These are phyloP conservation scores for Ips nitidus DNA, from an alignment of 1,140 invertebrate genomes.

Conservation along the genomic window DNA sequence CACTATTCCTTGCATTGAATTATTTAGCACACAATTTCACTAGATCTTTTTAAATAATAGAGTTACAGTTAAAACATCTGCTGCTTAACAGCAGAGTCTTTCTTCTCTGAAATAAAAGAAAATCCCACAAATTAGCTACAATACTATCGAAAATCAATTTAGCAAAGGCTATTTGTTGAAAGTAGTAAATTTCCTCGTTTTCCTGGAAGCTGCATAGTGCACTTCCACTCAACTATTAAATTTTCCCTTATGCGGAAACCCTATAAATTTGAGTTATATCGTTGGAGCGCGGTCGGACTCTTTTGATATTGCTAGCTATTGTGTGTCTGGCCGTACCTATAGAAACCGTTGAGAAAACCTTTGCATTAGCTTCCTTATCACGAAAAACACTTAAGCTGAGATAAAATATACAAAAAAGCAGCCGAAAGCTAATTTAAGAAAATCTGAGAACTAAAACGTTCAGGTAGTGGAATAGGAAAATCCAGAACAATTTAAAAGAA, in stretches of 20 bases:
- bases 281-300: conserved; percentile 1
- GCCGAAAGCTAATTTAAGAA: too few relatives aligned
- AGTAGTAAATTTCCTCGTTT: conserved; percentile 29
- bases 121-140: conserved; percentile 29
- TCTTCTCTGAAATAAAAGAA: conserved; percentile 6
- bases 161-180: conserved; percentile 20
- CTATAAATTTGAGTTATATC: conserved; percentile 25
- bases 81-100: neutral
- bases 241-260: conserved; percentile 21
- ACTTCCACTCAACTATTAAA: conserved; percentile 32
- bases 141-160: conserved; percentile 28
- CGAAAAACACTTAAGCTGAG: too few relatives aligned
- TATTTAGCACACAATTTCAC: too few relatives aligned
- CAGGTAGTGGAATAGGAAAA: too few relatives aligned
- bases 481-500: too few relatives aligned
- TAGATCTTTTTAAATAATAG: too few relatives aligned
- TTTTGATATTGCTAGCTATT: conserved; percentile 23
- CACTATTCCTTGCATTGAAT: too few relatives aligned
- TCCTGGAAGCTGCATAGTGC: conserved; percentile 26
- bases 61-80: too few relatives aligned
- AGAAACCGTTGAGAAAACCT: conserved; percentile 1
- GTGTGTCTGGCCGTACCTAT: neutral
- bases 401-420: too few relatives aligned
- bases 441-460: too few relatives aligned
- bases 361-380: too few relatives aligned